phyloP scores from a whole-genome alignment of 2,888 invertebrate species.

The Pomacea canaliculata region DNA sequence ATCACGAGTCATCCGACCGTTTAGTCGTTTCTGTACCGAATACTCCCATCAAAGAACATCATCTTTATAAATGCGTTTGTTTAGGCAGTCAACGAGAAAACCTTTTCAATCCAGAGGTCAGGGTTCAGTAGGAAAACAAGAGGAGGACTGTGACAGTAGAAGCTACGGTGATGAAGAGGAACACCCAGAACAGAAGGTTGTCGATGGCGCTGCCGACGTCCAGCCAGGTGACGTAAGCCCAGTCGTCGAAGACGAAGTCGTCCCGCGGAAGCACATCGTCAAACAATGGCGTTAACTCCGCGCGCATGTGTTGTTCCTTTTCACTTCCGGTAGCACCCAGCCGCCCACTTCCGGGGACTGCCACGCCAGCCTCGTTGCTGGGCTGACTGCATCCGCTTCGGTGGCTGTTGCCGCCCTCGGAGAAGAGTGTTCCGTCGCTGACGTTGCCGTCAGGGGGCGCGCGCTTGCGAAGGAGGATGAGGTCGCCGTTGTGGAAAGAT shows the following conservation, averaged over 20 bases:
- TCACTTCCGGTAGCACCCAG: slow-evolving; percentile 1
- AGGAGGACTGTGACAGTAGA: slow-evolving; percentile 37
- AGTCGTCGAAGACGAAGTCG: slow-evolving; percentile 15
- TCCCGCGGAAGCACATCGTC: not conserved
- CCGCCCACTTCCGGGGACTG: not conserved
- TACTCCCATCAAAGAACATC: too few species aligned
- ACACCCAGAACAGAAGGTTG: slow-evolving; percentile 41
- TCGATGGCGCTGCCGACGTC: slow-evolving; percentile 39
- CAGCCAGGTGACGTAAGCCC: slow-evolving; percentile 31
- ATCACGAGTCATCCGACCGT: too few species aligned
- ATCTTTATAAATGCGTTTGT: too few species aligned
- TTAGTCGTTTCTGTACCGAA: too few species aligned
- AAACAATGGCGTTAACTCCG: slow-evolving; percentile 24
- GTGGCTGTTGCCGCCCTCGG: not conserved
- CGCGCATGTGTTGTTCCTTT: slow-evolving; percentile 3
- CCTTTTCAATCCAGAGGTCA: too few species aligned
- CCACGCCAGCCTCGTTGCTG: slow-evolving; percentile 4
- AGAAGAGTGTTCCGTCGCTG: not conserved
- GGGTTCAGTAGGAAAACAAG: slow-evolving; percentile 33
- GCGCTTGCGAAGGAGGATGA: slow-evolving; percentile 12
- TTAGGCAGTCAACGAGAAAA: too few species aligned
- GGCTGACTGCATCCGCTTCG: not conserved
- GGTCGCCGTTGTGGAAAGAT: slow-evolving; percentile 13
- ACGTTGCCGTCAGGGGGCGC: slow-evolving; percentile 3
- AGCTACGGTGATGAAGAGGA: slow-evolving; percentile 36